Evolutionary conservation across 2,113 vertebrate genomes (phyloP), one percentile per base, ranked within the genome.

Genomic region (Cygnus atratus): DNA sequence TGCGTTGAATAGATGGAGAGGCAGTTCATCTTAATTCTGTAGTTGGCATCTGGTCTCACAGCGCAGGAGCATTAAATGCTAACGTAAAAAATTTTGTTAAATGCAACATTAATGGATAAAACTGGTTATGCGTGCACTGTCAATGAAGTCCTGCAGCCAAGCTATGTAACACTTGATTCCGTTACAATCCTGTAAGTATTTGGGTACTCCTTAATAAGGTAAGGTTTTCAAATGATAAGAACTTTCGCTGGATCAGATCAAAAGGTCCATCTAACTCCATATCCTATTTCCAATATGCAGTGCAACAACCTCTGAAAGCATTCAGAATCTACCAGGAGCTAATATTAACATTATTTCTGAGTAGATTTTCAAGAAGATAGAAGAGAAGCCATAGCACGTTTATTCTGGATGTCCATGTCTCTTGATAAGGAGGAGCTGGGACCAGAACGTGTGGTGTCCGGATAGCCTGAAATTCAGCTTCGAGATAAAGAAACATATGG

Each of bases 381-480:
- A 70, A 85, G 58, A 54, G 31, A 20, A 72, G 48, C 35, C 19
- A 15, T 24, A 54, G n/a, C 48, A 29, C 13, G 7, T 37, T 71
- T 52, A 71, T 52, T 71, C 48, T 77, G 50, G 7, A 11, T 77
- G 17, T 54, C 48, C 28, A 13, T 5, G 13, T 86, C n/a, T 59
- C 25, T 63, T 62, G n/a, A 58, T 66, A 59, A 65, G 37, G 55
- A 71, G 39, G 13, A 61, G 11, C 6, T 90, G 57, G 29, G 54
- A 2, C 52, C 37, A 52, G 46, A 70, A 88, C 59, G 61, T n/a
- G 13, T 63, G 7, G 2, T 54, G 19, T 75, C 25, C 71, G 43
- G 15, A 52, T 74, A 65, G 22, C 37, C 15, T 77, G 83, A 88
- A 79, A 88, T 84, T 95, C 80, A 91, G 25, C 31, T 94, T 92